Base-by-base conservation (phyloP, 2,797 vertebrate species). In the Microctenopoma stevenorrisi region DNA sequence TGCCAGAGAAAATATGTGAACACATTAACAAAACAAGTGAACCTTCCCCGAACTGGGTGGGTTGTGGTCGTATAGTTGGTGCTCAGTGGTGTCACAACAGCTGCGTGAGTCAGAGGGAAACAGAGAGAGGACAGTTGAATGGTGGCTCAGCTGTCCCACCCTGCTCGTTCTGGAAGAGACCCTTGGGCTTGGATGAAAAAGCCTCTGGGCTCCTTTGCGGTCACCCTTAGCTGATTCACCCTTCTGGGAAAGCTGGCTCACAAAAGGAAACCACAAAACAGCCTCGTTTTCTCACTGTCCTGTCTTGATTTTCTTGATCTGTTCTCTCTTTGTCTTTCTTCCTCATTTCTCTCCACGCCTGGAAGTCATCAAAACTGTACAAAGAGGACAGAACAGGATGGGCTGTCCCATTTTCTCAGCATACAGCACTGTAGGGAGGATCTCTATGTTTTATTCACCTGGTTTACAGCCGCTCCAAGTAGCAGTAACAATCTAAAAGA, bases 211-310 rank as follows among this genome's bases (percentile, higher is more conserved):
- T 86, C 73, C 68, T 88, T 78, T 87, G 90, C 68, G 89, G 91
- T 92, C 84, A 76, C 60, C 73, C 76, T 64, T 13, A 35, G 88
- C 85, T 93, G 89, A 93, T 92, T 93, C 91, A 91, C 83, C 86
- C 83, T 91, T 92, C 90, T 93, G 89, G 89, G 81, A 89, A 89
- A 66, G 79, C 52, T 44, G 35, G 68, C 64, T 84, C 35, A 14
- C 7, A 52, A 79, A 56, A 68, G 70, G 68, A 87, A 85, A 91
- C 74, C 72, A 2, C 83, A 87, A 42, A 61, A 62, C 53, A 63
- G 70, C 54, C 59, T 77, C 10, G n/a, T 79, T 73, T 46, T 79
- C 79, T 85, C 64, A 55, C 65, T 79, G 69, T 69, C 54, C 60
- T 46, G 53, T 64, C 72, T 69, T 38, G 38, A 71, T 63, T 50